Conservation (phyloP, 2,888 invertebrate genomes). For the Tyria jacobaeae region DNA sequence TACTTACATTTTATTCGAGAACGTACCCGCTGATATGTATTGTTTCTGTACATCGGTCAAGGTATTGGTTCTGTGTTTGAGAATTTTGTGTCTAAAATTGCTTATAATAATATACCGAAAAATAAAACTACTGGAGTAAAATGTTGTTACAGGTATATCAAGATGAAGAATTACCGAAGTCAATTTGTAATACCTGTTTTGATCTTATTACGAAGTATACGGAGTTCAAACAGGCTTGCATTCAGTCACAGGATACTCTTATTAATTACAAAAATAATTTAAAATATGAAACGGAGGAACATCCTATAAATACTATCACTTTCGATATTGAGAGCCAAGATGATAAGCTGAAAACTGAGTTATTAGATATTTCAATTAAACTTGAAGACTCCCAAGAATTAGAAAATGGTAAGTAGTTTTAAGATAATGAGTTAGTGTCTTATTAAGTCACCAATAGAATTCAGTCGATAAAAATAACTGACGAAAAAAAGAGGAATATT, state of each 20-base stretch:
- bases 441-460: neutral
- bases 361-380: constrained; percentile 29
- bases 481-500: too few relatives aligned
- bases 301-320: constrained; percentile 11
- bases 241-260: constrained; percentile 70
- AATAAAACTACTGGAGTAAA: neutral
- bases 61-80: constrained; percentile 51
- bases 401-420: constrained; percentile 31
- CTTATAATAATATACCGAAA: neutral
- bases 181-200: constrained; percentile 73
- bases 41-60: constrained; percentile 78
- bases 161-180: constrained; percentile 69
- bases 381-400: constrained; percentile 25
- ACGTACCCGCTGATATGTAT: constrained; percentile 71
- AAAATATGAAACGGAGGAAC: constrained; percentile 38
- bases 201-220: constrained; percentile 65
- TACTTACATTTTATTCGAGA: constrained; percentile 65
- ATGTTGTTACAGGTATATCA: constrained; percentile 60
- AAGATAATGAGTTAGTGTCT: neutral
- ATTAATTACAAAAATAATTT: constrained; percentile 47
- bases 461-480: too few relatives aligned
- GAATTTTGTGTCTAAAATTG: neutral
- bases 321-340: constrained; percentile 18
- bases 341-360: constrained; percentile 38
- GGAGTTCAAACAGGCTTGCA: constrained; percentile 74